A percentile compares a stretch with the other conserved stretches of the same genome.
These are phyloP conservation scores for Atherinosoma microstoma DNA, from an alignment of 2,797 vertebrate species.

Conservation along the genomic window DNA sequence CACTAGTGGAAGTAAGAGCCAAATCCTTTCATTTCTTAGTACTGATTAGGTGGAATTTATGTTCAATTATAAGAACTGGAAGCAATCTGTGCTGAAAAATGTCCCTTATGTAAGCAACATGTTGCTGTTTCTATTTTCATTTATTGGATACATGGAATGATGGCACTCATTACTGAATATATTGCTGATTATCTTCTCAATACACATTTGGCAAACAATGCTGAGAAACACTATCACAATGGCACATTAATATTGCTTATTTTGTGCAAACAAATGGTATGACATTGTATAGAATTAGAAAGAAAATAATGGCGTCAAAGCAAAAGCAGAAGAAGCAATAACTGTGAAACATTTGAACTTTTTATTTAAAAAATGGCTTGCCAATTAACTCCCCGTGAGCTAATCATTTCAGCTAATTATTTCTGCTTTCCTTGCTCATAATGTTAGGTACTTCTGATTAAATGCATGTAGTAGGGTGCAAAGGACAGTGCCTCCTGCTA, in stretches of 20 bases:
- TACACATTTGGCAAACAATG: not conserved
- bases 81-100: not conserved
- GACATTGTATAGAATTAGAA: not conserved
- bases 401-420: not conserved
- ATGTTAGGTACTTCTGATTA: slow-evolving; percentile 1
- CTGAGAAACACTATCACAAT: not conserved
- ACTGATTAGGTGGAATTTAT: not conserved
- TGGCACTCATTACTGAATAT: not conserved
- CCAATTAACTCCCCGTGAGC: not conserved
- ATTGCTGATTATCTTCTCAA: not conserved
- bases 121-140: no score
- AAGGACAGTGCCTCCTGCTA: not conserved
- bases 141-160: not conserved
- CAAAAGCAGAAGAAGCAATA: not conserved
- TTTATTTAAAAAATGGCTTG: slow-evolving; percentile 5
- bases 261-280: not conserved
- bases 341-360: slow-evolving; percentile 5
- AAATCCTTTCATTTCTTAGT: not conserved
- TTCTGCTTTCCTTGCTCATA: slow-evolving; percentile 3
- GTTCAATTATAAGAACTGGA: not conserved
- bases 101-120: no score
- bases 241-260: not conserved
- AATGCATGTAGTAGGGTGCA: not conserved
- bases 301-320: not conserved
- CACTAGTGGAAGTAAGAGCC: not conserved